Evolutionary conservation across 2,888 invertebrate species (phyloP), one percentile per base, ranked within the genome.

Genomic region (Leucoptera coffeella): DNA sequence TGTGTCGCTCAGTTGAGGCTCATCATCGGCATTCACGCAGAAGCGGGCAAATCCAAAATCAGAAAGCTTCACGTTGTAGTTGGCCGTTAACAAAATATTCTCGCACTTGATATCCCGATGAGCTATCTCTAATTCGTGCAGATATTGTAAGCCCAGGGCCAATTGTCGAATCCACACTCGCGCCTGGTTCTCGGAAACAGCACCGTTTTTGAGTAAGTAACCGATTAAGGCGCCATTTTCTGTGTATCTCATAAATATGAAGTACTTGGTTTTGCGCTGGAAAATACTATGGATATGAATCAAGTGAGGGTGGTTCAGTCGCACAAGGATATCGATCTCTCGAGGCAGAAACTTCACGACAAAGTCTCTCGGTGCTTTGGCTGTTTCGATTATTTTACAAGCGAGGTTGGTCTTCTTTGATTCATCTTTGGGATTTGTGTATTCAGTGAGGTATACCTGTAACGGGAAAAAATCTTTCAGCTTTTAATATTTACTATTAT

Each of bases 21-120:
- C 42, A 14, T 57, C 53, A 8, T 47, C 41, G 2, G 56, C 51
- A 31, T 69, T 57, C 4, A 71, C 39, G 29, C 61, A 60, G 25
- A 55, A 47, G 20, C 73, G 69, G 0, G 87, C 75, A 45, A 89
- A 89, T 2, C 90, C 90, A 46, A 88, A 90, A 59, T 90, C 90
- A 0, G 87, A 82, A 14, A 84, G 46, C 49, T 90, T 90, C 15
- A 87, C 74, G 45, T 85, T 86, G 45, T 77, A 82, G 43, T 83
- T 82, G 1, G 72, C 67, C 0, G 84, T 83, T 20, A 85, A 56
- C 1, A 85, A 52, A 2, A 86, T 69, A 45, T 89, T 89, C 52
- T 89, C 88, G 48, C 88, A 88, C 55, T 89, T 89, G 32, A 90
- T 69, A 47, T 89, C 89, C 25, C 88, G 62, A 46, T 88, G 88